Evolutionary conservation across 1,140 invertebrate species (phyloP).

Genomic region (Cydia strobilella): DNA sequence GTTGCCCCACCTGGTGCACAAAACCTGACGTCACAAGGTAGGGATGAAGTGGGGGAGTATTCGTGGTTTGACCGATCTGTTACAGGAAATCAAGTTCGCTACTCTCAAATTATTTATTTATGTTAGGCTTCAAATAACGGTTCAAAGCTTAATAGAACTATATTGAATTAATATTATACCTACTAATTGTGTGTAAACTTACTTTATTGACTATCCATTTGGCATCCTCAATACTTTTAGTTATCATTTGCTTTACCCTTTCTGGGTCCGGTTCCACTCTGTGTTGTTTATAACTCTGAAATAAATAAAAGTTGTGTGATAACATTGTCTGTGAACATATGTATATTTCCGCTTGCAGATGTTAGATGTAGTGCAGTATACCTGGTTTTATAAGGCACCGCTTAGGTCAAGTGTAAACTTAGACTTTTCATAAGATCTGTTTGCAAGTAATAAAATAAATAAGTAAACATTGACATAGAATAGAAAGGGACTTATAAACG

Average conservation of each 20-base stretch:
- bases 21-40: no score
- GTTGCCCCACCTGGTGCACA: no score
- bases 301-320: constrained; percentile 38
- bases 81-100: no score
- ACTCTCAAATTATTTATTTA: no score
- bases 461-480: background rate
- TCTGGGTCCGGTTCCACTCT: constrained; percentile 86
- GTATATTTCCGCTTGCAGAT: background rate
- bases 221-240: constrained; percentile 86
- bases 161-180: background rate
- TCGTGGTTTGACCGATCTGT: no score
- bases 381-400: background rate
- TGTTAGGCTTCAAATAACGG: no score
- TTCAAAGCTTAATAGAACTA: no score
- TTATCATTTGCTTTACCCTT: constrained; percentile 87
- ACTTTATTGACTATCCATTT: constrained; percentile 91
- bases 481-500: background rate
- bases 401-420: background rate
- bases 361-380: no score
- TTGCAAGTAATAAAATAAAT: background rate
- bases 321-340: constrained; percentile 23
- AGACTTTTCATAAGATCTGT: background rate
- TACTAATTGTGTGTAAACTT: constrained; percentile 28
- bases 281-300: constrained; percentile 89
- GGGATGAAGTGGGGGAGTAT: no score